Conservation (phyloP, 1,140 invertebrate genomes). For the Drosophila trapezifrons region DNA sequence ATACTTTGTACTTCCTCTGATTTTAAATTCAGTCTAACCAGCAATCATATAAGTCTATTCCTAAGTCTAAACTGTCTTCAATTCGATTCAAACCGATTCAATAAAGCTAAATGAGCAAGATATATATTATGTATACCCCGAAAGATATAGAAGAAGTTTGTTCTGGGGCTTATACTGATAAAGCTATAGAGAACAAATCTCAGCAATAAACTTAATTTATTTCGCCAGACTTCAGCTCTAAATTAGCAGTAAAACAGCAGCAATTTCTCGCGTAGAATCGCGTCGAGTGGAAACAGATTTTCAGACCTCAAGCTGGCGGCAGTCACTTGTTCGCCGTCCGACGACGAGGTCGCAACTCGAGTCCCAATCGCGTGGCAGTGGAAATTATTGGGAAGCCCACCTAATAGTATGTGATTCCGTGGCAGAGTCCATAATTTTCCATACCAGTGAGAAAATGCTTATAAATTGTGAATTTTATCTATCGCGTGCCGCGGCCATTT, state of each 20-base stretch:
- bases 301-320: conserved; percentile 31
- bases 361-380: conserved; percentile 23
- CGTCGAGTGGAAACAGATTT: conserved; percentile 20
- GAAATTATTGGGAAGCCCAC: conserved; percentile 14
- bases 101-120: conserved; percentile 63
- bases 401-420: conserved; percentile 3
- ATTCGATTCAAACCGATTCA: conserved; percentile 53
- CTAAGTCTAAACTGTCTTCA: conserved; percentile 72
- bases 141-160: conserved; percentile 4
- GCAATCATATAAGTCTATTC: conserved; percentile 35
- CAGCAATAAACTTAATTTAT: conserved; percentile 54
- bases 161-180: conserved; percentile 3
- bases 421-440: conserved; percentile 25
- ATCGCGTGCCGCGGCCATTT: conserved; percentile 60
- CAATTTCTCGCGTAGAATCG: conserved; percentile 16
- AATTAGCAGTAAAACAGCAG: conserved; percentile 10
- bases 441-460: conserved; percentile 49
- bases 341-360: conserved; percentile 37
- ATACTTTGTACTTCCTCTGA: conserved; percentile 56
- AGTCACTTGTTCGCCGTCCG: conserved; percentile 40
- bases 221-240: conserved; percentile 18
- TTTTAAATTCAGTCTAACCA: conserved; percentile 65
- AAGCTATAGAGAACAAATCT: conserved; percentile 16
- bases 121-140: conserved; percentile 38
- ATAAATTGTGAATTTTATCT: conserved; percentile 67